phyloP scores from a whole-genome alignment of 2,797 vertebrate genomes.

The Ciconia nigra region DNA sequence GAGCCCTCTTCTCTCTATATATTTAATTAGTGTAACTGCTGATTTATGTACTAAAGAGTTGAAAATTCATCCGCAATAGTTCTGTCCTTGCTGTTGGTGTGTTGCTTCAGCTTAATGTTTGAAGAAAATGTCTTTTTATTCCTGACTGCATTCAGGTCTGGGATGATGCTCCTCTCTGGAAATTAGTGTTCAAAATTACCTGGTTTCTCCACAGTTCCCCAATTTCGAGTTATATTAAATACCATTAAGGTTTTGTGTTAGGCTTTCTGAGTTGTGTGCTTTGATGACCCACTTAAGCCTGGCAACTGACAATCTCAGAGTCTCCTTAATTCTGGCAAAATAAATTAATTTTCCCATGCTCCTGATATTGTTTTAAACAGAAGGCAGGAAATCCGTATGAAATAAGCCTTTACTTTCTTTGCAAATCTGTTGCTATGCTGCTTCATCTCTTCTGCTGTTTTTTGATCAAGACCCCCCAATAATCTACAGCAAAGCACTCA shows the following conservation, averaged over 20 bases:
- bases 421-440: background rate
- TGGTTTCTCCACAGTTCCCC: background rate
- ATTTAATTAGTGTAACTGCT: slow-evolving; percentile 1
- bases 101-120: background rate
- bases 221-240: background rate
- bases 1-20: background rate
- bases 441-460: slow-evolving; percentile 3
- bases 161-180: background rate
- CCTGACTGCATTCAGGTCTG: background rate
- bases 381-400: background rate
- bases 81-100: background rate
- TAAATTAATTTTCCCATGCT: background rate
- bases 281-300: background rate
- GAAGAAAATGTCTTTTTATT: slow-evolving; percentile 9
- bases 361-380: background rate
- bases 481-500: background rate
- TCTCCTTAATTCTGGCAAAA: background rate
- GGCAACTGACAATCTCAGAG: background rate
- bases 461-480: background rate
- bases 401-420: background rate
- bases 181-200: background rate
- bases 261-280: background rate
- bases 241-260: background rate
- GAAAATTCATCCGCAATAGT: background rate
- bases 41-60: background rate